Evolutionary conservation across 1,140 invertebrate species (phyloP), one percentile per base, ranked within the genome.

Genomic region (Eupristina koningsbergeri): DNA sequence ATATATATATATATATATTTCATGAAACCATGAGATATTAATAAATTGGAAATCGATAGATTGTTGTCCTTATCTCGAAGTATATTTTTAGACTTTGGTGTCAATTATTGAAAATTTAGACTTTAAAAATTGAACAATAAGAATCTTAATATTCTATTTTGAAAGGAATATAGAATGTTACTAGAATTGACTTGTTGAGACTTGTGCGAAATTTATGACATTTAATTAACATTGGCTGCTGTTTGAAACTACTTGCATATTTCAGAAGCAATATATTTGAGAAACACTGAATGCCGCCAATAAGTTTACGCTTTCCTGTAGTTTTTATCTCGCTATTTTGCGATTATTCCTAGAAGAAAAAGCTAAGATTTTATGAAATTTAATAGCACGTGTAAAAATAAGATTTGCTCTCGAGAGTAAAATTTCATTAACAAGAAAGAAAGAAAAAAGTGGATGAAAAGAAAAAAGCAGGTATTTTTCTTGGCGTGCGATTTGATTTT

Each of bases 401-500:
- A 53, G 5, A 53, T 58, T 34, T 58, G 45, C 11, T 2, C n/a
- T 76, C 8, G 34, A 34, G 6, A 13, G 29, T 50, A 75, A 50
- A 47, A 75, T 8, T 19, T 34, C 41, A 17, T 11, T 50, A 53
- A 0, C 19, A 6, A 26, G 71, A 58, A 26, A 26, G 34, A 36
- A 71, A 15, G 26, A 13, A 69, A 47, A 34, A 50, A 69, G 45
- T 67, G 34, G n/a, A 45, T 0, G 17, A 22, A 36, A 50, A 53
- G 22, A 31, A 80, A 80, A 67, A 69, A 39, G 41, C 36, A 63
- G 63, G 29, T 69, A 58, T 41, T 31, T 83, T 79, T 47, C 29
- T 77, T 71, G 74, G 45, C 47, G 31, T 47, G 71, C 61, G 36
- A 84, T 84, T 73, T 79, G 64, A 71, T 77, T 83, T 77, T 73